These are phyloP conservation scores for Pollenia angustigena DNA, from an alignment of 2,888 invertebrate species.

Conservation along the genomic window DNA sequence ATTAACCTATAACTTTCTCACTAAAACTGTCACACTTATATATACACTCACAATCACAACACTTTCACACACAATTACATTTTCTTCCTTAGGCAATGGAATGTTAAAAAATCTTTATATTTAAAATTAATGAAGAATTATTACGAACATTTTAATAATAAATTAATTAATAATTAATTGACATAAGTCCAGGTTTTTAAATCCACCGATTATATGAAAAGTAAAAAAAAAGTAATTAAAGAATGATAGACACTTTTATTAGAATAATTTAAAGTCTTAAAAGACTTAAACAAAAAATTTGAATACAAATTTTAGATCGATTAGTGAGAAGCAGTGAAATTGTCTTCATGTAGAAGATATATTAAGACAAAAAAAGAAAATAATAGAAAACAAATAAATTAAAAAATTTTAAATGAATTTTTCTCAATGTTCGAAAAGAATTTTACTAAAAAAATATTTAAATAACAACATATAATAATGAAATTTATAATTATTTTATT, in stretches of 20 bases:
- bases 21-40: background rate
- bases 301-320: conserved; percentile 42
- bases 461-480: conserved; percentile 10
- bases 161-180: conserved; percentile 51
- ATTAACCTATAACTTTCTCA: background rate
- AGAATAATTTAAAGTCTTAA: conserved; percentile 43
- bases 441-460: conserved; percentile 19
- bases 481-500: conserved; percentile 10
- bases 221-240: conserved; percentile 38
- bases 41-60: background rate
- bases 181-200: conserved; percentile 73
- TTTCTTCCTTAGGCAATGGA: conserved; percentile 66
- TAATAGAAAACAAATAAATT: background rate
- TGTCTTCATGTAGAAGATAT: conserved; percentile 65
- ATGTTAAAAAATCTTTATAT: conserved; percentile 38
- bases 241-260: conserved; percentile 59
- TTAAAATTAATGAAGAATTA: conserved; percentile 23
- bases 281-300: conserved; percentile 34
- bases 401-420: conserved; percentile 59
- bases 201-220: conserved; percentile 72
- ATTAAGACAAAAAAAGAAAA: conserved; percentile 5
- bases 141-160: conserved; percentile 23
- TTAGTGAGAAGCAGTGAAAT: conserved; percentile 18
- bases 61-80: conserved; percentile 18
- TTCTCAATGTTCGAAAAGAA: conserved; percentile 62